A percentile compares a stretch with the other conserved stretches of the same genome.
These are phyloP conservation scores for Champsocephalus gunnari DNA, from an alignment of 2,797 vertebrate species.

Conservation along the genomic window DNA sequence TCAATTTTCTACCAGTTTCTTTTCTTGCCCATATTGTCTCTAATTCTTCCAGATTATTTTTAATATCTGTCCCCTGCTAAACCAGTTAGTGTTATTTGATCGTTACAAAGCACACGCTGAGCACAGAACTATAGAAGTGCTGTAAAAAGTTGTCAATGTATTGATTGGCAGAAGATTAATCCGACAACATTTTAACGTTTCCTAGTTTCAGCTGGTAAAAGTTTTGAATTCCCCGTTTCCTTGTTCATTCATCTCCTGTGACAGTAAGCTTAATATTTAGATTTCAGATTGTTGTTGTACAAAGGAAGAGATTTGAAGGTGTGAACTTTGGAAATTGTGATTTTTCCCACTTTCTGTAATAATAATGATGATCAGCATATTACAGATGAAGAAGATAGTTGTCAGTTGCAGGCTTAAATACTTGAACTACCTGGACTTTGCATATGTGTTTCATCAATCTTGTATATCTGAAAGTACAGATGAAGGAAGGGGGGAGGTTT, in stretches of 20 bases:
- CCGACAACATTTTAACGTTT: background rate
- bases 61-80: background rate
- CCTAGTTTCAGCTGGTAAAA: background rate
- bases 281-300: background rate
- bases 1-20: background rate
- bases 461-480: no score
- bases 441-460: no score
- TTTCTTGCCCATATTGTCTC: background rate
- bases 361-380: no score
- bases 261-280: background rate
- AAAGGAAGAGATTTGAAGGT: background rate
- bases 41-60: background rate
- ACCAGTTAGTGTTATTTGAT: background rate
- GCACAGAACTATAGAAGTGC: background rate
- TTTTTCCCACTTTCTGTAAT: no score
- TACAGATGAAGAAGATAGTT: no score
- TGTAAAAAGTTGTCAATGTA: background rate
- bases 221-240: background rate
- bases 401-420: no score
- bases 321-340: no score
- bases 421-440: no score
- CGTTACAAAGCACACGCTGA: background rate
- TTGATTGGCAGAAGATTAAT: background rate
- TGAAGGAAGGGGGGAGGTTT: background rate
- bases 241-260: background rate